Percentiles rank a stretch among this genome's conserved stretches.
phyloP scores from a whole-genome alignment of 2,888 invertebrate genomes.

The Tanytarsus gracilentus region DNA sequence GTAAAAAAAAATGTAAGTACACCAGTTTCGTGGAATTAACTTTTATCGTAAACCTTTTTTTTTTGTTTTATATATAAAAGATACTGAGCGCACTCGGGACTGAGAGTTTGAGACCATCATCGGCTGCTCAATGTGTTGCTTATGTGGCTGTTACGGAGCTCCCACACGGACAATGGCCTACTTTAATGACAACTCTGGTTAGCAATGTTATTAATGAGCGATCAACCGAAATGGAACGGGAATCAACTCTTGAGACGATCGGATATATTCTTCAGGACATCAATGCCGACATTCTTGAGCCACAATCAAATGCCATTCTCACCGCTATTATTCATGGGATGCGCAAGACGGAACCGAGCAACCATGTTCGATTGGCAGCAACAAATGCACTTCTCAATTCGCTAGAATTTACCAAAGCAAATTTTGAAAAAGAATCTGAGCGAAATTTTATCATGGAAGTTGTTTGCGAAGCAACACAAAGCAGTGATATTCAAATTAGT shows the following conservation, averaged over 20 bases:
- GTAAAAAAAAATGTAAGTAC: constrained; percentile 88
- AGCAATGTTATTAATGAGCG: constrained; percentile 79
- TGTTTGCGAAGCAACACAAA: constrained; percentile 97
- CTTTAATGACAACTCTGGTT: constrained; percentile 77
- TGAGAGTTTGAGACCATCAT: constrained; percentile 88
- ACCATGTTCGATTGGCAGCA: constrained; percentile 90
- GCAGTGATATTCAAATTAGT: constrained; percentile 78
- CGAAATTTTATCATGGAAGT: constrained; percentile 99
- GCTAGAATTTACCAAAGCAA: constrained; percentile 94
- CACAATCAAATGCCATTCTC: constrained; percentile 90
- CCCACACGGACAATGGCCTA: constrained; percentile 85
- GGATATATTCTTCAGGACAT: constrained; percentile 98
- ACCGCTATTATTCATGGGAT: constrained; percentile 99
- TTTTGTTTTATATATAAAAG: constrained; percentile 48
- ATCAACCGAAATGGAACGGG: constrained; percentile 89
- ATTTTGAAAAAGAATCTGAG: constrained; percentile 96
- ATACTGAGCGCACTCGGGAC: constrained; percentile 90
- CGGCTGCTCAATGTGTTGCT: constrained; percentile 98
- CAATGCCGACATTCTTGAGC: constrained; percentile 81
- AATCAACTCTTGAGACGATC: constrained; percentile 94
- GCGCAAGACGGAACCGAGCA: constrained; percentile 87
- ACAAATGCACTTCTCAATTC: constrained; percentile 95
- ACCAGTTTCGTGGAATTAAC: not conserved
- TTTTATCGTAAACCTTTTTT: not conserved
- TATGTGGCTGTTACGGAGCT: constrained; percentile 96